Conservation (phyloP, 2,888 invertebrate genomes). For the Muschampia plurimacula region DNA sequence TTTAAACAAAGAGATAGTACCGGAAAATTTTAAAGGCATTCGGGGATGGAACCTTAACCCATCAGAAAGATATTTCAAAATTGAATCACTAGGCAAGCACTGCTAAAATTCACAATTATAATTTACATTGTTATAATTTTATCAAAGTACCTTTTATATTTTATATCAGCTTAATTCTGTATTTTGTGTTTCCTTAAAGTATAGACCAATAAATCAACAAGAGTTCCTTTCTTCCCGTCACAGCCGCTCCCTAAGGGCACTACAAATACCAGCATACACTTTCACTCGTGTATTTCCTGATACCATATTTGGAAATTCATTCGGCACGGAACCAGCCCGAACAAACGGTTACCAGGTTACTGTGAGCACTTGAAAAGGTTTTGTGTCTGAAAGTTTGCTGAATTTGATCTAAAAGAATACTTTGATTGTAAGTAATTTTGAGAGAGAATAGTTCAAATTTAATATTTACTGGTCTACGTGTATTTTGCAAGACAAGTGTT, state of each 20-base stretch:
- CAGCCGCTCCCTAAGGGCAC: slow-evolving; percentile 33
- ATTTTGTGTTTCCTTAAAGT: not conserved
- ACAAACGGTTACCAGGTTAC: slow-evolving; percentile 26
- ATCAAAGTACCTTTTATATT: too few relatives aligned
- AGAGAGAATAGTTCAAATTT: not conserved
- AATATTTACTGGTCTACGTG: too few relatives aligned
- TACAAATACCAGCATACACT: slow-evolving; percentile 35
- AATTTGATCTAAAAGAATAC: not conserved
- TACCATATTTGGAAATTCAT: slow-evolving; percentile 38
- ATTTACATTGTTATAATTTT: too few relatives aligned
- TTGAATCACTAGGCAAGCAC: too few relatives aligned
- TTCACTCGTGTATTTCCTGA: slow-evolving; percentile 36
- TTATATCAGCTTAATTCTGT: too few relatives aligned
- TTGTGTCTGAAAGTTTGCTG: slow-evolving; percentile 13
- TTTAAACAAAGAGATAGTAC: too few relatives aligned
- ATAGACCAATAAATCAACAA: slow-evolving; percentile 25
- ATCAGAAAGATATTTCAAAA: too few relatives aligned
- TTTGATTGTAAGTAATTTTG: not conserved
- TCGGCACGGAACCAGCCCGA: slow-evolving; percentile 32
- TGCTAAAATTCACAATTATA: too few relatives aligned
- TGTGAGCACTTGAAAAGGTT: slow-evolving; percentile 11
- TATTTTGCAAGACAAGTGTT: too few relatives aligned
- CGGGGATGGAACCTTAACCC: too few relatives aligned
- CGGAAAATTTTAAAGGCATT: too few relatives aligned
- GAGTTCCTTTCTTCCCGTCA: slow-evolving; percentile 33